Percentiles rank a stretch among this genome's conserved stretches.
phyloP scores from a whole-genome alignment of 2,113 vertebrate species.

The Pleuronectes platessa region DNA sequence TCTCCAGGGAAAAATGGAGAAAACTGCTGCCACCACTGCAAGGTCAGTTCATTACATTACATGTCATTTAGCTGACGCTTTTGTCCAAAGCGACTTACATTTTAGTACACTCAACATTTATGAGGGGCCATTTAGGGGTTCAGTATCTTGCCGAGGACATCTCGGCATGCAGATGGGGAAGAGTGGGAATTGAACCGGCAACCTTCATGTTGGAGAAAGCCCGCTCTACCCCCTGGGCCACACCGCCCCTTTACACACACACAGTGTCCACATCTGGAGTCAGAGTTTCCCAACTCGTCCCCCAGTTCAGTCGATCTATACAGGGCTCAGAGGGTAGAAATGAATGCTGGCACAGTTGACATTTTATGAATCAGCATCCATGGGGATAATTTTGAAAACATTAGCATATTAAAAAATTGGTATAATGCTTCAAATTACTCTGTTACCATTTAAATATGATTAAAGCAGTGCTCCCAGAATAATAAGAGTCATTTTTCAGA shows the following conservation, averaged over 20 bases:
- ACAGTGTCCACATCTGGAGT: slow-evolving; percentile 11
- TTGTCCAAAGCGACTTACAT: too few species aligned
- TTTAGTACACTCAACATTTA: too few species aligned
- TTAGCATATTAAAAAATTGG: background rate
- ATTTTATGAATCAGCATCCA: slow-evolving; percentile 27
- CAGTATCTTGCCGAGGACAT: too few species aligned
- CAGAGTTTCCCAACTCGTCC: slow-evolving; percentile 22
- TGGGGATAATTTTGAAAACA: slow-evolving; percentile 12
- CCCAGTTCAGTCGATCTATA: slow-evolving; percentile 23
- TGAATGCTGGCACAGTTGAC: slow-evolving; percentile 22
- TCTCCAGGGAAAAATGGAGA: slow-evolving; percentile 75
- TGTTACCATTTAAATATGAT: too few species aligned
- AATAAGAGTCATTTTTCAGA: background rate
- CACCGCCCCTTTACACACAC: too few species aligned
- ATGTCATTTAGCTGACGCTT: too few species aligned
- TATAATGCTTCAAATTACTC: slow-evolving; percentile 12
- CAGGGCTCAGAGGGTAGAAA: slow-evolving; percentile 18
- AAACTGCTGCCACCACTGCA: slow-evolving; percentile 75
- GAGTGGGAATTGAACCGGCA: too few species aligned
- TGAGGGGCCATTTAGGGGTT: too few species aligned
- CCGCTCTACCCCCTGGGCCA: too few species aligned
- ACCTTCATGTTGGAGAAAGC: too few species aligned
- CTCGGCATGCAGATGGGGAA: too few species aligned
- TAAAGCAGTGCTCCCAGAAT: background rate
- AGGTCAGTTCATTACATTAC: slow-evolving; percentile 77